Evolutionary conservation across 2,888 invertebrate genomes (phyloP).

Genomic region (Tetrapedia diversipes): DNA sequence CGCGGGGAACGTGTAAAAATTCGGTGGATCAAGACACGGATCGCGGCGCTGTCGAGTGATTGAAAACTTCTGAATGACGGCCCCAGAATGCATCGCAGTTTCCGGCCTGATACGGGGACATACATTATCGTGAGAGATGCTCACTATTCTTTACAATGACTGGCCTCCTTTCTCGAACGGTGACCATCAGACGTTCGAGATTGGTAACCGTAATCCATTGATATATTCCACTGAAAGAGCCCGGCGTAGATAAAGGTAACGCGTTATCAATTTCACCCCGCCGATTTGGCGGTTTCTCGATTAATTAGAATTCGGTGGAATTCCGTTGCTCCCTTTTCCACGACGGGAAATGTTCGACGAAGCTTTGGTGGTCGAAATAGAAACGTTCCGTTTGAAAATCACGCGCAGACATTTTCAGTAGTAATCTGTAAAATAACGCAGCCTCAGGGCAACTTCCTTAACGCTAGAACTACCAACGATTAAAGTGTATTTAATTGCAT

Average conservation of each 20-base stretch:
- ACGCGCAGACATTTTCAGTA: too few species aligned
- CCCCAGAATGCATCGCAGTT: slow-evolving; percentile 53
- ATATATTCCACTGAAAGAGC: slow-evolving; percentile 29
- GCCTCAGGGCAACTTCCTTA: too few species aligned
- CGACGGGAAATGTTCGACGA: too few species aligned
- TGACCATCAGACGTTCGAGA: slow-evolving; percentile 58
- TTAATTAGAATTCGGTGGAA: slow-evolving; percentile 4
- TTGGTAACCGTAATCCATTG: slow-evolving; percentile 43
- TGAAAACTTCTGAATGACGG: slow-evolving; percentile 66
- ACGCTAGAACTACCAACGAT: too few species aligned
- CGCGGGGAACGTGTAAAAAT: slow-evolving; percentile 58
- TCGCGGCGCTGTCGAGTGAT: slow-evolving; percentile 66
- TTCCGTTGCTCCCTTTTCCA: neutral
- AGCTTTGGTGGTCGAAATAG: too few species aligned
- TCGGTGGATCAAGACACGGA: slow-evolving; percentile 59
- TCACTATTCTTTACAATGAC: slow-evolving; percentile 59
- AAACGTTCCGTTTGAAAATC: too few species aligned
- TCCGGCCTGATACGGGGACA: slow-evolving; percentile 54
- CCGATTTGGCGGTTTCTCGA: neutral
- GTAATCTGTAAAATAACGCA: too few species aligned
- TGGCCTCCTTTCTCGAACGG: slow-evolving; percentile 55
- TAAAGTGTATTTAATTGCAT: too few species aligned
- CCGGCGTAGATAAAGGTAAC: slow-evolving; percentile 17
- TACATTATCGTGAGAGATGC: slow-evolving; percentile 57
- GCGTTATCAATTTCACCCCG: slow-evolving; percentile 28